These are phyloP conservation scores for Tetranychus piercei DNA, from an alignment of 2,888 invertebrate species.

Conservation along the genomic window DNA sequence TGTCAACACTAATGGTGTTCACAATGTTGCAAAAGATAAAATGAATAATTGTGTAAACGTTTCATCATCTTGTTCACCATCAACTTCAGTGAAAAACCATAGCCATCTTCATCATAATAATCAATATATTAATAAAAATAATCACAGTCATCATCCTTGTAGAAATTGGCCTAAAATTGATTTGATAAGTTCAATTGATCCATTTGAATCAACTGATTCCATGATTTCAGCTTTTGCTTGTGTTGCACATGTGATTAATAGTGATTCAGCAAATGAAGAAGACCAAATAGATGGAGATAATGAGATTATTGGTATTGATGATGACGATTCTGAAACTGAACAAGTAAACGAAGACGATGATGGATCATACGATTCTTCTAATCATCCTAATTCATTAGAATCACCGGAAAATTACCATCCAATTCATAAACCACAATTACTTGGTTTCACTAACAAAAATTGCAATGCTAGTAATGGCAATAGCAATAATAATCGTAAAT, in stretches of 20 bases:
- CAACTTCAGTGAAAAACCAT: not conserved
- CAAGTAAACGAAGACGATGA: not conserved
- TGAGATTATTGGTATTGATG: not conserved
- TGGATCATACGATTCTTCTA: not conserved
- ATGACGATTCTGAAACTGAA: not conserved
- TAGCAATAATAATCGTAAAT: not conserved
- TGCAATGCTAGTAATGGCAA: not conserved
- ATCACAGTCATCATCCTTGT: not conserved
- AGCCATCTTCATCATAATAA: not conserved
- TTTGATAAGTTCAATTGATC: conserved; percentile 12
- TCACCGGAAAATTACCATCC: not conserved
- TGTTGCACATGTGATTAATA: conserved; percentile 11
- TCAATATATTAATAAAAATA: not conserved
- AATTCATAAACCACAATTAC: not conserved
- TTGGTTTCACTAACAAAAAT: not conserved
- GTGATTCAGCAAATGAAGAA: conserved; percentile 1
- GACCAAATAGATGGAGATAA: not conserved
- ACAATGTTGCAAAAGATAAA: not conserved
- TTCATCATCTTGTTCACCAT: conserved; percentile 3
- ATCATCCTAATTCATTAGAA: not conserved
- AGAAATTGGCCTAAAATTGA: conserved; percentile 6
- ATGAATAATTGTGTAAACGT: not conserved
- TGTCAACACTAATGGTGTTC: not conserved
- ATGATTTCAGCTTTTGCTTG: conserved; percentile 12
- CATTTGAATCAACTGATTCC: conserved; percentile 11